Conservation (phyloP, 2,113 vertebrate species). For the Psammodynastes pulverulentus region DNA sequence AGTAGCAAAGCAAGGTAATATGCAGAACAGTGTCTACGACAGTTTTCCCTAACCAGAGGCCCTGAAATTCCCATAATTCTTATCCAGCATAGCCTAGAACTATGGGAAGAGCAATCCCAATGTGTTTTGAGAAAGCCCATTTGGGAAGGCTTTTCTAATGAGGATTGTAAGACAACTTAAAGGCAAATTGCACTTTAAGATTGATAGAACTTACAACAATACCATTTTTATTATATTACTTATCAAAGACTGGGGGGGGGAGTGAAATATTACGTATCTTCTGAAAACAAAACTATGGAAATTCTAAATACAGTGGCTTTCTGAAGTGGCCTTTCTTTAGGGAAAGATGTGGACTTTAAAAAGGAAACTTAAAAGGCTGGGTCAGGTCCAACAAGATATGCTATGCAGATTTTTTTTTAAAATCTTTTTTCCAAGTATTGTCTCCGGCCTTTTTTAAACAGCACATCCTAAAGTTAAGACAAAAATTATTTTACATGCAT, state of each 20-base stretch:
- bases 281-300: background rate
- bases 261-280: background rate
- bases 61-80: background rate
- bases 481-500: background rate
- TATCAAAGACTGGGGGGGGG: background rate
- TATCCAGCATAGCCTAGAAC: background rate
- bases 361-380: background rate
- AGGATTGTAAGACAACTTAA: background rate
- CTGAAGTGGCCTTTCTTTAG: background rate
- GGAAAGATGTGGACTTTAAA: too few relatives aligned
- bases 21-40: slow-evolving; percentile 11
- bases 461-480: background rate
- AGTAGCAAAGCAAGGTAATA: background rate
- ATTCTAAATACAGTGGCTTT: background rate
- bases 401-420: background rate
- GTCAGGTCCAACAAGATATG: background rate
- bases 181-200: background rate
- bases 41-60: background rate
- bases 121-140: background rate
- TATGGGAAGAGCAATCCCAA: background rate
- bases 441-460: background rate
- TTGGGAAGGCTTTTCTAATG: too few relatives aligned
- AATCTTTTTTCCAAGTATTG: background rate
- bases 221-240: background rate
- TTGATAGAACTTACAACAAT: background rate